These are phyloP conservation scores for Myotis planiceps DNA, from an alignment of 2,797 vertebrate species.

Conservation along the genomic window DNA sequence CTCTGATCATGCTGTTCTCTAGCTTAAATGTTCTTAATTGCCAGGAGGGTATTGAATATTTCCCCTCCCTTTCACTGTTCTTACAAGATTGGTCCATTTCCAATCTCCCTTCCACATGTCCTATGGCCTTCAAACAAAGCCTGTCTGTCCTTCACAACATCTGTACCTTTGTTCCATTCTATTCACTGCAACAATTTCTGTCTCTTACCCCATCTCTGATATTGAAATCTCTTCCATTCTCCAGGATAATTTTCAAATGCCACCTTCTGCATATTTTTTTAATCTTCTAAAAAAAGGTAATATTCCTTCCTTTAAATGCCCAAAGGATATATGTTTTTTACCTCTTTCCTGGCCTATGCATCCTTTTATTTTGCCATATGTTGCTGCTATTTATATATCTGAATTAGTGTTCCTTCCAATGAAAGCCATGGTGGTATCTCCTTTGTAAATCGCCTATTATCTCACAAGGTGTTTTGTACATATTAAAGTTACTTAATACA, in stretches of 20 bases:
- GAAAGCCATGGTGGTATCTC: neutral
- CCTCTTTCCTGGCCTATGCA: neutral
- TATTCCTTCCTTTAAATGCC: neutral
- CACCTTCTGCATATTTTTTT: neutral
- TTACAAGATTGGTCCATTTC: neutral
- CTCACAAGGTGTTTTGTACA: neutral
- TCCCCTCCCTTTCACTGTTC: neutral
- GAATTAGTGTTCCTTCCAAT: neutral
- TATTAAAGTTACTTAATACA: neutral
- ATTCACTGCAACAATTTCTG: neutral
- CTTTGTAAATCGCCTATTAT: neutral
- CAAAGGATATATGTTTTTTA: constrained; percentile 30
- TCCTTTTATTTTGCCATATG: neutral
- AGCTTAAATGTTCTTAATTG: neutral
- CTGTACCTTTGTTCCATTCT: neutral
- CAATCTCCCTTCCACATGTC: neutral
- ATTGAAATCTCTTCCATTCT: neutral
- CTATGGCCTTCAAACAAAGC: neutral
- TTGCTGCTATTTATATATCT: neutral
- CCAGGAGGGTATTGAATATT: neutral
- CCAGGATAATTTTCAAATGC: neutral
- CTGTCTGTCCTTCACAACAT: neutral
- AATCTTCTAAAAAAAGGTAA: neutral
- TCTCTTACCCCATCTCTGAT: neutral
- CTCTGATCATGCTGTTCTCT: neutral